Conservation (phyloP, 2,888 invertebrate genomes). For the Drosophila acutilabella region DNA sequence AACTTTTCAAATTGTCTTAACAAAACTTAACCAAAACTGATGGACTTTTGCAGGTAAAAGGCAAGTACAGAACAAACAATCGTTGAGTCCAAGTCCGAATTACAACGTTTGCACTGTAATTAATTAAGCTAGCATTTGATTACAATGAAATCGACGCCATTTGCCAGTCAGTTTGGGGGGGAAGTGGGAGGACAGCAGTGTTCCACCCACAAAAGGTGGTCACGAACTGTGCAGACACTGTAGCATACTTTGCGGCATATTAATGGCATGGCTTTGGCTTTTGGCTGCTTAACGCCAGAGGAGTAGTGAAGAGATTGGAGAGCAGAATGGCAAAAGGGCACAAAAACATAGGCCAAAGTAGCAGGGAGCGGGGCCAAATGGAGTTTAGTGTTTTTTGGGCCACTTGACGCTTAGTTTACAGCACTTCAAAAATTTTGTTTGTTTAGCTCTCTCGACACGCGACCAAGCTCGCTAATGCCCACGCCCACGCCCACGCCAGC, state of each 20-base stretch:
- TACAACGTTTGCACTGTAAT: slow-evolving; percentile 47
- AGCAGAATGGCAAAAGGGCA: neutral
- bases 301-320: neutral
- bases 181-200: neutral
- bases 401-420: slow-evolving; percentile 53
- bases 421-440: slow-evolving; percentile 52
- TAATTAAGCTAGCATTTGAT: slow-evolving; percentile 76
- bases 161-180: slow-evolving; percentile 36
- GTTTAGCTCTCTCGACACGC: slow-evolving; percentile 52
- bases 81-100: slow-evolving; percentile 7
- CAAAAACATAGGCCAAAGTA: neutral
- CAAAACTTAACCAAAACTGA: neutral
- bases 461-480: slow-evolving; percentile 3
- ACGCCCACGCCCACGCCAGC: neutral
- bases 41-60: neutral
- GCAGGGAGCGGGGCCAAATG: neutral
- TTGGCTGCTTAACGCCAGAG: neutral
- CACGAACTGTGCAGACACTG: slow-evolving; percentile 46
- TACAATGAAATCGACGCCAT: slow-evolving; percentile 77
- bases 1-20: no score
- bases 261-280: slow-evolving; percentile 54
- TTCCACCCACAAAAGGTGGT: slow-evolving; percentile 7
- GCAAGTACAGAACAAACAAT: neutral
- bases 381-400: neutral
- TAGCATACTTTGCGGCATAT: slow-evolving; percentile 66